Percentiles rank a stretch among this genome's conserved stretches.
Evolutionary conservation across 2,113 vertebrate species (phyloP).

Genomic region (Ellobius talpinus): DNA sequence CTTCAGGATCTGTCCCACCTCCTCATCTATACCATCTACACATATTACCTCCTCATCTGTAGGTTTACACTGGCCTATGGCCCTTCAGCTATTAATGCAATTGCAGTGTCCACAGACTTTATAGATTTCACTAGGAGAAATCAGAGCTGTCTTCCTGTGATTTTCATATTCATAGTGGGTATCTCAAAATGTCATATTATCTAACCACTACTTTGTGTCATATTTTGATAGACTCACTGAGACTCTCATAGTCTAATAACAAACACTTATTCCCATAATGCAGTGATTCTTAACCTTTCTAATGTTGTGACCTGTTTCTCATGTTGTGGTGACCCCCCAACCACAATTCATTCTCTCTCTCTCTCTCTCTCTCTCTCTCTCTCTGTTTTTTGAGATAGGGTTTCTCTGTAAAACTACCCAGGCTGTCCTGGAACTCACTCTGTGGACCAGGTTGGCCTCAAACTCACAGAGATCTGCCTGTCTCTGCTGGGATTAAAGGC

Average conservation of each 20-base stretch:
- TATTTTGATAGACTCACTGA: not conserved
- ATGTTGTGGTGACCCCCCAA: not conserved
- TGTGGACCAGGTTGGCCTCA: not conserved
- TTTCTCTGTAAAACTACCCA: too few relatives aligned
- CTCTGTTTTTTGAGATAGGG: too few relatives aligned
- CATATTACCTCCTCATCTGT: not conserved
- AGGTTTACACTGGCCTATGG: not conserved
- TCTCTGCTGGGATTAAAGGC: not conserved
- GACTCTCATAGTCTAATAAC: not conserved
- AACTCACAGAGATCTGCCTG: not conserved
- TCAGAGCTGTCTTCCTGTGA: slow-evolving; percentile 26
- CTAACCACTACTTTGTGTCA: not conserved
- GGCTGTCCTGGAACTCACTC: not conserved
- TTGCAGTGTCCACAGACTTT: not conserved
- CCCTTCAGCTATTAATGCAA: not conserved
- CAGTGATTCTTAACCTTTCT: not conserved
- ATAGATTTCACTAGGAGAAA: not conserved
- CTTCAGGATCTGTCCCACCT: not conserved
- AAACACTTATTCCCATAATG: not conserved
- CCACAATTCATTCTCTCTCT: not conserved
- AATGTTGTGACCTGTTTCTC: not conserved
- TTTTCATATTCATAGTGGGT: not conserved
- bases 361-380: too few relatives aligned
- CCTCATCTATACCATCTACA: too few relatives aligned
- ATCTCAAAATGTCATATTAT: not conserved